Evolutionary conservation across 2,888 invertebrate genomes (phyloP), one percentile per base, ranked within the genome.

Genomic region (Dioctria rufipes): DNA sequence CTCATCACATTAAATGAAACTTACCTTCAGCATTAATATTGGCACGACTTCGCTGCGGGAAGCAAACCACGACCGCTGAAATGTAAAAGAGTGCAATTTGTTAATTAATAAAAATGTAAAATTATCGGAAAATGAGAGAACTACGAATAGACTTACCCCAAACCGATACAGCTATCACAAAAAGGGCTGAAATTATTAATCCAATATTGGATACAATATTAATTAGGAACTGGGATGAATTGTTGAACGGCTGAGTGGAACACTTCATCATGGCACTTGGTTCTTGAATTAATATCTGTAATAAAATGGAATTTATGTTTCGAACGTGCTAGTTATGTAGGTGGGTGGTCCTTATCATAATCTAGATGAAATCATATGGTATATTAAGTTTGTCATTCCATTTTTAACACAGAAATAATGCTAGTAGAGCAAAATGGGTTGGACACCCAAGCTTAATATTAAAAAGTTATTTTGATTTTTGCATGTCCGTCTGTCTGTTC

Each of bases 11-110:
- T 86, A 87, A 87, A 87, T 87, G 86, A 86, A 87, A 87, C 88
- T 88, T 87, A 88, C 88, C 87, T 84, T 88, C 87, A 71, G 85
- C 80, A 86, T 88, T 88, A 85, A 88, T 86, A 86, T 87, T 85
- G 83, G 84, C 85, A 83, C 84, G 84, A 83, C 84, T 85, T 82
- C 86, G 86, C 82, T 86, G 84, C 83, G 87, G 86, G 82, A 86
- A 86, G 81, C 85, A 86, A 81, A 85, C 85, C 80, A 87, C 84
- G 84, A 87, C 86, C 81, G 86, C 88, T 88, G 86, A 78, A 87
- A 85, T 78, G 83, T 84, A 66, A 25, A 25, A 25, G 25, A 1
- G 25, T 25, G 25, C 25, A 25, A 25, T 25, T 58, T 73, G 6
- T 63, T 37, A 75, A 60, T 75, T 60, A 40, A 46, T 5, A 37